Percentiles rank a stretch among this genome's conserved stretches.
Conservation (phyloP, 2,113 vertebrate genomes). For the Heptranchias perlo region DNA sequence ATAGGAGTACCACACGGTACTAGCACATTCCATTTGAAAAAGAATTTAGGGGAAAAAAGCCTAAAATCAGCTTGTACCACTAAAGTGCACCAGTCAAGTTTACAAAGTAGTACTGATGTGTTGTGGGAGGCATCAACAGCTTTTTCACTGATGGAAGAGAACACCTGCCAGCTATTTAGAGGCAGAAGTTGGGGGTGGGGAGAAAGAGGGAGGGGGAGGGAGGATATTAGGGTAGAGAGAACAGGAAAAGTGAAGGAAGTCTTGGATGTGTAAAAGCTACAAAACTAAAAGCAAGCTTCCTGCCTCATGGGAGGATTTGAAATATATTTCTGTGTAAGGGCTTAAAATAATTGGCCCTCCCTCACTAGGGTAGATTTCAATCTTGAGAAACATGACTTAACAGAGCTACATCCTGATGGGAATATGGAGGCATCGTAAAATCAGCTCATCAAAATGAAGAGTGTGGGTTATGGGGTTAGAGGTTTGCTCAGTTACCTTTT, state of each 20-base stretch:
- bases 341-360: neutral
- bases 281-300: neutral
- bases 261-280: neutral
- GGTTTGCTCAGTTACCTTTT: neutral
- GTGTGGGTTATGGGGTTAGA: no score
- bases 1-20: neutral
- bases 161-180: neutral
- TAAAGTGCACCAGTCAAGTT: neutral
- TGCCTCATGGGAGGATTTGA: neutral
- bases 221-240: neutral
- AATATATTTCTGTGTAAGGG: no score
- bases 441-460: neutral
- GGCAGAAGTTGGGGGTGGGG: neutral
- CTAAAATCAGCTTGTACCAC: neutral
- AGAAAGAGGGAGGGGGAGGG: no score
- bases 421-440: neutral
- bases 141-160: neutral
- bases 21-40: neutral
- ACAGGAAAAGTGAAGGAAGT: neutral
- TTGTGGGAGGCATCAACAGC: neutral
- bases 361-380: neutral
- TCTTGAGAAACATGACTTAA: neutral
- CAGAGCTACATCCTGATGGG: neutral
- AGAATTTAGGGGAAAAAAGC: neutral
- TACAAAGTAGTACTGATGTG: neutral